A percentile compares a stretch with the other conserved stretches of the same genome.
Conservation (phyloP, 2,797 vertebrate species). For the Okamejei kenojei region DNA sequence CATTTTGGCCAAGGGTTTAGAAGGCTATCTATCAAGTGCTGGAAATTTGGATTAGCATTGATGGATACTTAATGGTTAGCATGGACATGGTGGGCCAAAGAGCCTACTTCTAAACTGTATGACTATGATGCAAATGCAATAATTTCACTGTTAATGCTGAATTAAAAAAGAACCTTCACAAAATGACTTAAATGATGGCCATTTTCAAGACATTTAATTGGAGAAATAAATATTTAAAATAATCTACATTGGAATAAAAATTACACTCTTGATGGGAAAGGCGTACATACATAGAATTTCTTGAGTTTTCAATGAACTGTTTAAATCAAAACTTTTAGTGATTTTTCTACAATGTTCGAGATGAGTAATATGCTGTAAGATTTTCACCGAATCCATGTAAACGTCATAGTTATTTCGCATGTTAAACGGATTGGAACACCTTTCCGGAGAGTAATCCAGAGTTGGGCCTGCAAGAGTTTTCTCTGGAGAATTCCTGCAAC, state of each 20-base stretch:
- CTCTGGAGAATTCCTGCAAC: not conserved
- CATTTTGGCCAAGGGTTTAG: not conserved
- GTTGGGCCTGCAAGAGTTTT: not conserved
- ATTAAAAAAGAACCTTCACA: not conserved
- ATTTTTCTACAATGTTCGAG: not conserved
- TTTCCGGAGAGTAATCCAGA: not conserved
- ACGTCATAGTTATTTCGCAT: not conserved
- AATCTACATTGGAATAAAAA: not conserved
- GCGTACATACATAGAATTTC: not conserved
- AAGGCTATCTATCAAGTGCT: too few species aligned
- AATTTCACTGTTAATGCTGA: not conserved
- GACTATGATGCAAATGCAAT: not conserved
- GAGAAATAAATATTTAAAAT: not conserved
- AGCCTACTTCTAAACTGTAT: too few species aligned
- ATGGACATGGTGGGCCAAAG: too few species aligned
- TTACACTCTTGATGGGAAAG: not conserved
- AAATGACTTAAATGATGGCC: not conserved
- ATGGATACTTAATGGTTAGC: too few species aligned
- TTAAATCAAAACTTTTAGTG: not conserved
- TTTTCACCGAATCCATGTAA: not conserved
- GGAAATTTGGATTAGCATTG: too few species aligned
- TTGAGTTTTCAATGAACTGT: not conserved
- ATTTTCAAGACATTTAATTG: not conserved
- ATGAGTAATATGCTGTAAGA: not conserved
- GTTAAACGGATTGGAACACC: not conserved